phyloP scores from a whole-genome alignment of 1,140 invertebrate species.

The Leucophenga varia region DNA sequence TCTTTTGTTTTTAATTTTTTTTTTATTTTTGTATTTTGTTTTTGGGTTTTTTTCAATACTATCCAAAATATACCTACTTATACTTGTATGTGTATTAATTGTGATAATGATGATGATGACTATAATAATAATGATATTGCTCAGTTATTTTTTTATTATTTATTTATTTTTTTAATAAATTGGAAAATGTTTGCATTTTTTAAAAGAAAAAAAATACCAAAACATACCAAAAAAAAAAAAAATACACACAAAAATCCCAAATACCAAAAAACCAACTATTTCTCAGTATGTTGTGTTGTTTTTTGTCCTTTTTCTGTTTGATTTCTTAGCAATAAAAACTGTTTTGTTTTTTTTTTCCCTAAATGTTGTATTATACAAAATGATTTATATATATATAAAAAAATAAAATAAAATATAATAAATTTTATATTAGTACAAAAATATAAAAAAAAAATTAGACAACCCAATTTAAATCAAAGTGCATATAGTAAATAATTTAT shows the following conservation, averaged over 20 bases:
- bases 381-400: constrained; percentile 18
- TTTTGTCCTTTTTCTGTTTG: too few relatives aligned
- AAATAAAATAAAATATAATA: constrained; percentile 29
- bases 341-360: too few relatives aligned
- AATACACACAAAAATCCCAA: too few relatives aligned
- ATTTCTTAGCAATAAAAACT: too few relatives aligned
- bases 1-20: constrained; percentile 13
- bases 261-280: too few relatives aligned
- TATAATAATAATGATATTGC: too few relatives aligned
- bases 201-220: constrained; percentile 5
- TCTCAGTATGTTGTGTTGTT: too few relatives aligned
- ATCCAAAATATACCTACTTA: constrained; percentile 5
- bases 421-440: constrained; percentile 20
- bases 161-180: neutral
- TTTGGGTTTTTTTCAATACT: constrained; percentile 7
- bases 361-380: constrained; percentile 42
- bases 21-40: constrained; percentile 12
- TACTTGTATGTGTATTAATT: constrained; percentile 35
- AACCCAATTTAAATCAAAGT: constrained; percentile 15
- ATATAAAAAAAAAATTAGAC: constrained; percentile 8
- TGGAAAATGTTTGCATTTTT: constrained; percentile 24
- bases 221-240: too few relatives aligned
- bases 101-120: too few relatives aligned
- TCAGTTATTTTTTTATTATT: constrained; percentile 27
- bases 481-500: too few relatives aligned